Percentiles rank a stretch among this genome's conserved stretches.
phyloP scores from a whole-genome alignment of 2,888 invertebrate genomes.

The Xanthia togata region DNA sequence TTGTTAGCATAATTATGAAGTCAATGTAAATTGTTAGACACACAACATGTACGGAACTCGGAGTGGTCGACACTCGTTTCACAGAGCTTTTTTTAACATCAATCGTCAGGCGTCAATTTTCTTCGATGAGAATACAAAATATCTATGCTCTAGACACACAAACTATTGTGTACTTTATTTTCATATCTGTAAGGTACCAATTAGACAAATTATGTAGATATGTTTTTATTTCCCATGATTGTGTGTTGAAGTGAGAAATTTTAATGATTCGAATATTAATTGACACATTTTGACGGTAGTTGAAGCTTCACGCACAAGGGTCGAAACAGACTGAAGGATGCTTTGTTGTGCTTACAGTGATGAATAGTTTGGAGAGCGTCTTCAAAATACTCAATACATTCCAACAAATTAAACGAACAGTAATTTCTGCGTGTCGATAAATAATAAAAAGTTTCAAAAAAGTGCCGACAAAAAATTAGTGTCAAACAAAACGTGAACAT shows the following conservation, averaged over 20 bases:
- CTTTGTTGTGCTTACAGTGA: conserved; percentile 51
- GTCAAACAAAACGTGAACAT: conserved; percentile 18
- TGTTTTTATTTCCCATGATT: conserved; percentile 55
- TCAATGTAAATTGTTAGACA: conserved; percentile 29
- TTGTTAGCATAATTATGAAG: conserved; percentile 30
- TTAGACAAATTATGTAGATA: conserved; percentile 18
- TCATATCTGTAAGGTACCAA: conserved; percentile 43
- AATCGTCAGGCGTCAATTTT: conserved; percentile 81
- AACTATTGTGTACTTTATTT: conserved; percentile 60
- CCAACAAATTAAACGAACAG: conserved; percentile 15
- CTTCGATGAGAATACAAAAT: conserved; percentile 84
- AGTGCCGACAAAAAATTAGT: conserved; percentile 24
- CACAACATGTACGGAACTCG: conserved; percentile 58
- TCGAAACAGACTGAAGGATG: conserved; percentile 70
- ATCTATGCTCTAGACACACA: conserved; percentile 34
- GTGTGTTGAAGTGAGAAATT: conserved; percentile 74
- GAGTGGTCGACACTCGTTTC: conserved; percentile 45
- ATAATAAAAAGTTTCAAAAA: conserved; percentile 18
- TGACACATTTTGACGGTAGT: conserved; percentile 82
- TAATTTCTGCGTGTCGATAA: conserved; percentile 25
- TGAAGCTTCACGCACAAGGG: conserved; percentile 66
- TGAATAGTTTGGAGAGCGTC: conserved; percentile 57
- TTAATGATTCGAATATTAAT: conserved; percentile 83
- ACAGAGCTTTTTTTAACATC: conserved; percentile 66
- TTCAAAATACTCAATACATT: conserved; percentile 24